Evolutionary conservation across 1,140 invertebrate species (phyloP).

Genomic region (Drosophila obscura): DNA sequence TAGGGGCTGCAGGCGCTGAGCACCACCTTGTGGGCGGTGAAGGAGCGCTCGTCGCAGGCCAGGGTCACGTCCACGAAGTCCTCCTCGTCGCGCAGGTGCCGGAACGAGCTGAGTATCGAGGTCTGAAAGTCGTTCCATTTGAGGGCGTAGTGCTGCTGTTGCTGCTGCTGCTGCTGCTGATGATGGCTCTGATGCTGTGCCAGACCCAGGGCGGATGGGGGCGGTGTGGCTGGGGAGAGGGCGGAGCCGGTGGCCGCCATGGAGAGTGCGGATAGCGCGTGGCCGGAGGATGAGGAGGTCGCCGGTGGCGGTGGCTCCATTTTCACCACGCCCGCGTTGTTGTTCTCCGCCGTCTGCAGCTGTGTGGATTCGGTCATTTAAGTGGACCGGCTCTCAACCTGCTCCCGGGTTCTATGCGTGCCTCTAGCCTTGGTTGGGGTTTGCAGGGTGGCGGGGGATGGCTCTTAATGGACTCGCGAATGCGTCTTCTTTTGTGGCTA

Average conservation of each 20-base stretch:
- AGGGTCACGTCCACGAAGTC: slow-evolving; percentile 96
- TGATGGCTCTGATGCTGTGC: slow-evolving; percentile 85
- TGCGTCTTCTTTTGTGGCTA: slow-evolving; percentile 63
- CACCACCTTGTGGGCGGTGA: slow-evolving; percentile 95
- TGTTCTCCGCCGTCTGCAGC: slow-evolving; percentile 83
- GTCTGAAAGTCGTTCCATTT: slow-evolving; percentile 97
- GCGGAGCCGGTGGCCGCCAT: slow-evolving; percentile 57
- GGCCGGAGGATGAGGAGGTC: slow-evolving; percentile 60
- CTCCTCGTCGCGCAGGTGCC: slow-evolving; percentile 92
- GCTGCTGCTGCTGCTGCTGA: slow-evolving; percentile 75
- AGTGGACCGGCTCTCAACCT: slow-evolving; percentile 29
- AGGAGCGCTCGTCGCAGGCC: slow-evolving; percentile 94
- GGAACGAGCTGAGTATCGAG: slow-evolving; percentile 93
- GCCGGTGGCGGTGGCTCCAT: slow-evolving; percentile 82
- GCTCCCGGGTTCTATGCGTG: slow-evolving; percentile 4
- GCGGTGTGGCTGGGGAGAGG: slow-evolving; percentile 64
- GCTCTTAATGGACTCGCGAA: slow-evolving; percentile 60
- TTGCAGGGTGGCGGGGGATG: not conserved
- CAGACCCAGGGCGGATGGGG: slow-evolving; percentile 40
- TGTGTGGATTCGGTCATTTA: slow-evolving; percentile 84
- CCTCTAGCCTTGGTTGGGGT: slow-evolving; percentile 24
- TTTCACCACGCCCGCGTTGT: slow-evolving; percentile 83
- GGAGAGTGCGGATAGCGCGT: slow-evolving; percentile 62
- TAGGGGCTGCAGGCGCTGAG: slow-evolving; percentile 96
- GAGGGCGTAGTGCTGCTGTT: slow-evolving; percentile 93